phyloP scores from a whole-genome alignment of 2,113 vertebrate genomes.

The Edolisoma coerulescens region DNA sequence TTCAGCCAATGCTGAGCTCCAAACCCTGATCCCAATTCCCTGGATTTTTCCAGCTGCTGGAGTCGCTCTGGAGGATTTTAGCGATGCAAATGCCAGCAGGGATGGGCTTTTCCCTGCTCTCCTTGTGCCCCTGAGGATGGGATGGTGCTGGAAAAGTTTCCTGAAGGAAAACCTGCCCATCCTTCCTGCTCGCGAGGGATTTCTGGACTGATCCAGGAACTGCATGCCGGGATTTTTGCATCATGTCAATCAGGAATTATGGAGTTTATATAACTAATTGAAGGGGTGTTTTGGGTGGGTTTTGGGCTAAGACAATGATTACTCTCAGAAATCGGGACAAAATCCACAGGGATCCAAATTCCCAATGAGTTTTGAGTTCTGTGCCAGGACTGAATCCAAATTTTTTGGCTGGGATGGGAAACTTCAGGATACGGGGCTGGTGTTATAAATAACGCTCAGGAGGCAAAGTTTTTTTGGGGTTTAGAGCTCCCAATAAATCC shows the following conservation, averaged over 20 bases:
- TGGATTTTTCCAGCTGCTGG: too few species aligned
- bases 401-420: neutral
- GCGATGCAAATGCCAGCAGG: neutral
- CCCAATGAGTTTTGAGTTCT: neutral
- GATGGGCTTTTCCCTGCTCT: neutral
- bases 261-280: neutral
- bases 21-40: neutral
- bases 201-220: neutral
- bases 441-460: neutral
- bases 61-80: neutral
- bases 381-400: neutral
- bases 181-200: neutral
- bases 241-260: rapidly evolving
- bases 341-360: neutral
- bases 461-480: neutral
- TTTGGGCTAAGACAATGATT: neutral
- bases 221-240: neutral
- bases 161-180: neutral
- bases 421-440: neutral
- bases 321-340: neutral
- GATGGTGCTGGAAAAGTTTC: neutral
- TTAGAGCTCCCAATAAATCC: neutral
- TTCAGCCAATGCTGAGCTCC: neutral
- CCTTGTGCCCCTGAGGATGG: neutral
- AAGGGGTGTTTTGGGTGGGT: neutral